These are phyloP conservation scores for Blastomussa wellsi DNA, from an alignment of 92 coral and sea anemone genomes.

Conservation along the genomic window DNA sequence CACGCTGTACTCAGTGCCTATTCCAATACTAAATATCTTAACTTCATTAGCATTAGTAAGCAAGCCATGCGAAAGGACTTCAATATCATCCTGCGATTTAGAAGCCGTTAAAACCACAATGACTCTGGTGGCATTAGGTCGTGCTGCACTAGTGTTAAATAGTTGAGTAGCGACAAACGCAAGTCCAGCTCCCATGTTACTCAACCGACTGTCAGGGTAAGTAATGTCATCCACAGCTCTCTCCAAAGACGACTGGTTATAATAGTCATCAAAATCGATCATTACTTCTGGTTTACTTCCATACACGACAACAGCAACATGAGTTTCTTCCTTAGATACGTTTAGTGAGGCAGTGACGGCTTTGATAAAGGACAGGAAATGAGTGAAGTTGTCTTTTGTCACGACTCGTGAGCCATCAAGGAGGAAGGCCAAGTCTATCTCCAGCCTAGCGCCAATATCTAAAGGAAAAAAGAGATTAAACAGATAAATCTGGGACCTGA, in stretches of 20 bases:
- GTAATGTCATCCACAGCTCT: constrained; percentile 30
- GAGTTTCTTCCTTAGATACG: constrained; percentile 51
- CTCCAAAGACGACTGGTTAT: constrained; percentile 31
- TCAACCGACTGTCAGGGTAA: constrained; percentile 25
- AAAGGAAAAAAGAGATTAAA: not conserved
- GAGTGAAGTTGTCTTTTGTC: constrained; percentile 37
- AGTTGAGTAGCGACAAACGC: constrained; percentile 14
- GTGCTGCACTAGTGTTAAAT: constrained; percentile 43
- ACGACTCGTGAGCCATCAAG: constrained; percentile 57
- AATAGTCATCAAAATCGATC: constrained; percentile 43
- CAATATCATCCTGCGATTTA: constrained; percentile 46
- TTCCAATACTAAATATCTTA: constrained; percentile 31
- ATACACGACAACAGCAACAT: constrained; percentile 57
- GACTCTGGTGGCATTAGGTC: constrained; percentile 56
- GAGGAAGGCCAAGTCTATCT: constrained; percentile 61
- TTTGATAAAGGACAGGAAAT: constrained; percentile 39
- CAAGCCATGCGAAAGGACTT: constrained; percentile 48
- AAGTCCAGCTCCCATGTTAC: constrained; percentile 58
- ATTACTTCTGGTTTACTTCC: constrained; percentile 20
- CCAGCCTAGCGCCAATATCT: not conserved
- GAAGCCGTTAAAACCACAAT: constrained; percentile 57
- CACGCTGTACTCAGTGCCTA: constrained; percentile 53
- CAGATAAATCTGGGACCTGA: too few relatives aligned
- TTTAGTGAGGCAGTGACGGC: constrained; percentile 47
- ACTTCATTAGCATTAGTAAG: constrained; percentile 23